Evolutionary conservation across 2,888 invertebrate species (phyloP).

Genomic region (Hemithea aestivaria): DNA sequence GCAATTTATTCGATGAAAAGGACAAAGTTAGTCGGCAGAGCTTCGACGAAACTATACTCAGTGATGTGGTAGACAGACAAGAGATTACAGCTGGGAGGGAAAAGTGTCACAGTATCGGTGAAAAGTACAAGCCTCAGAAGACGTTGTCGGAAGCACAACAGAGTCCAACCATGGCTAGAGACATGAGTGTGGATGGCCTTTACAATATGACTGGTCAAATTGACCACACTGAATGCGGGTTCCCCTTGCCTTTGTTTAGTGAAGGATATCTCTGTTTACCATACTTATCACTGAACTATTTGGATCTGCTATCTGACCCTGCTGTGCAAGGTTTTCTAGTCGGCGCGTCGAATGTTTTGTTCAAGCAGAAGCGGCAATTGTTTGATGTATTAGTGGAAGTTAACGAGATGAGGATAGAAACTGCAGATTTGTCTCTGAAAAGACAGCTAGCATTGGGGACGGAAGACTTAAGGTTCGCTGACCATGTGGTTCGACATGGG

Average conservation of each 20-base stretch:
- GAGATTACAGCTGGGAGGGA: constrained; percentile 59
- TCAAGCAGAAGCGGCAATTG: constrained; percentile 95
- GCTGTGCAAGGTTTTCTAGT: constrained; percentile 92
- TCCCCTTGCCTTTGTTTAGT: constrained; percentile 92
- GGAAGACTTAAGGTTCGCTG: constrained; percentile 97
- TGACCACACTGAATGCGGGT: constrained; percentile 87
- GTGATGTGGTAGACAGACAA: constrained; percentile 58
- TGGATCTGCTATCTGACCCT: constrained; percentile 93
- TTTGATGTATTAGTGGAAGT: constrained; percentile 96
- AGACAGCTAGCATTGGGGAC: constrained; percentile 93
- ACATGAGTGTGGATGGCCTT: constrained; percentile 82
- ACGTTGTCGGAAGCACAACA: constrained; percentile 61
- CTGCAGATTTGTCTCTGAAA: constrained; percentile 87
- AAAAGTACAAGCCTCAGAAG: constrained; percentile 68
- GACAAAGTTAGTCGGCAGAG: constrained; percentile 66
- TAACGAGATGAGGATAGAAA: constrained; percentile 91
- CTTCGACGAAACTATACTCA: constrained; percentile 60
- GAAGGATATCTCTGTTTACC: constrained; percentile 97
- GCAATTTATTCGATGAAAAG: constrained; percentile 65
- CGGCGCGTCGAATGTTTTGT: constrained; percentile 99
- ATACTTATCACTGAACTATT: constrained; percentile 95
- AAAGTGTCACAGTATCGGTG: constrained; percentile 73
- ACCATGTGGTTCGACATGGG: constrained; percentile 89
- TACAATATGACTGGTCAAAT: constrained; percentile 83
- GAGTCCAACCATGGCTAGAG: constrained; percentile 82